Percentiles rank a stretch among this genome's conserved stretches.
phyloP scores from a whole-genome alignment of 1,140 invertebrate genomes.

The Samia ricini region DNA sequence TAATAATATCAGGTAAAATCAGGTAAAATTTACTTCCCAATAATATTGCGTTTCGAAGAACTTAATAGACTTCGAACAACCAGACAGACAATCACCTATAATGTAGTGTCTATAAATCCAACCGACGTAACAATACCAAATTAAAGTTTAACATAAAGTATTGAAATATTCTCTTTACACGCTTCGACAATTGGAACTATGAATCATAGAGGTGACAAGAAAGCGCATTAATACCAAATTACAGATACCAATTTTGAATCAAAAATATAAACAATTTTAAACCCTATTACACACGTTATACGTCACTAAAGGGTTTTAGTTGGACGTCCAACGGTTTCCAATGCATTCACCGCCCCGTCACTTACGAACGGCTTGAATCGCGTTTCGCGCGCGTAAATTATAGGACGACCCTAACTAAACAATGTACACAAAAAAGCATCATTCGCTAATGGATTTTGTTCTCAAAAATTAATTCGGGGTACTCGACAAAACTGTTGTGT shows the following conservation, averaged over 20 bases:
- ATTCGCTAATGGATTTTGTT: conserved; percentile 75
- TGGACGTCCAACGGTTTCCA: neutral
- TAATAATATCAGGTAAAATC: no score
- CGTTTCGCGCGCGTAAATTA: conserved; percentile 70
- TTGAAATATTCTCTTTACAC: conserved; percentile 69
- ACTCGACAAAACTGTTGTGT: conserved; percentile 61
- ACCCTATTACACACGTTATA: conserved; percentile 14
- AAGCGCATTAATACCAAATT: conserved; percentile 45
- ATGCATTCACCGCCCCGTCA: conserved; percentile 60
- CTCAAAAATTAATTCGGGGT: conserved; percentile 74
- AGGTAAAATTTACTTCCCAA: no score
- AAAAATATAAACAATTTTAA: conserved; percentile 20
- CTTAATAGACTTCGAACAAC: no score
- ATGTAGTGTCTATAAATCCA: conserved; percentile 57
- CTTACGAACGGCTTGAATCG: conserved; percentile 65
- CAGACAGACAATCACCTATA: conserved; percentile 30
- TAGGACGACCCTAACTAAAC: conserved; percentile 62
- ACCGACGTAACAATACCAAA: conserved; percentile 59
- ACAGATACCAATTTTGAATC: conserved; percentile 14
- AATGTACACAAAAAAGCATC: conserved; percentile 63
- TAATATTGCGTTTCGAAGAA: no score
- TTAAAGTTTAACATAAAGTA: conserved; percentile 43
- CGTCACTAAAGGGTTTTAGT: neutral
- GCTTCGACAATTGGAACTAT: conserved; percentile 60
- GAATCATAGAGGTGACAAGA: conserved; percentile 74